Evolutionary conservation across 2,797 vertebrate species (phyloP), one percentile per base, ranked within the genome.

Genomic region (Ctenopoma kingsleyae): DNA sequence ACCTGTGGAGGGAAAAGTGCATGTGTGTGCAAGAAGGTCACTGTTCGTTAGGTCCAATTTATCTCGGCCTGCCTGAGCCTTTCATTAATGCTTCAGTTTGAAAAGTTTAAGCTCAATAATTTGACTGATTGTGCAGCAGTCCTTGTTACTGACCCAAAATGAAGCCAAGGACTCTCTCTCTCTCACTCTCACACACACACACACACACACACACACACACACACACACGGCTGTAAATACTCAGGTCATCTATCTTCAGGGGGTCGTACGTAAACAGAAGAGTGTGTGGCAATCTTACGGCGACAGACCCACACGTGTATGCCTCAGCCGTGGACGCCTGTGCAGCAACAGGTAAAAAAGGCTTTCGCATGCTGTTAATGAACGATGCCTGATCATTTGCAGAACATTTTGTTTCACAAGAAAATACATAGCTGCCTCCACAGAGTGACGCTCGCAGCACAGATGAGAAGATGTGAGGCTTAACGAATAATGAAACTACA

Each of bases 11-110:
- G 62, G 58, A 15, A 43, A 40, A 44, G 52, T 40, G 62, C n/a
- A 49, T 8, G 19, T 58, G 66, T 53, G 63, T 52, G 58, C 2
- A n/a, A 46, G 72, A 35, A 77, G 76, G 83, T 83, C 86, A 63
- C 41, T 2, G 67, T 82, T 90, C 74, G 62, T 90, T 89, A 84
- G 73, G 50, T 82, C 86, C 78, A 88, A 89, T 88, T 89, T 82
- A 73, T 47, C 56, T 74, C 20, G 5, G 74, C 52, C 6, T 0
- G 61, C 49, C 76, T 82, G 84, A 89, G 68, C 25, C 84, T 72
- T 85, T 89, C 81, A 89, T 52, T 20, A 56, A 60, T 1, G 63
- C 72, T 81, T 74, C 44, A 19, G 23, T 80, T 81, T 76, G 62
- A 80, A 71, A 74, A 55, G 73, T 80, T 75, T 55, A 74, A 76